A percentile compares a stretch with the other conserved stretches of the same genome.
Evolutionary conservation across 2,797 vertebrate genomes (phyloP).

Genomic region (Crocidura indochinensis): DNA sequence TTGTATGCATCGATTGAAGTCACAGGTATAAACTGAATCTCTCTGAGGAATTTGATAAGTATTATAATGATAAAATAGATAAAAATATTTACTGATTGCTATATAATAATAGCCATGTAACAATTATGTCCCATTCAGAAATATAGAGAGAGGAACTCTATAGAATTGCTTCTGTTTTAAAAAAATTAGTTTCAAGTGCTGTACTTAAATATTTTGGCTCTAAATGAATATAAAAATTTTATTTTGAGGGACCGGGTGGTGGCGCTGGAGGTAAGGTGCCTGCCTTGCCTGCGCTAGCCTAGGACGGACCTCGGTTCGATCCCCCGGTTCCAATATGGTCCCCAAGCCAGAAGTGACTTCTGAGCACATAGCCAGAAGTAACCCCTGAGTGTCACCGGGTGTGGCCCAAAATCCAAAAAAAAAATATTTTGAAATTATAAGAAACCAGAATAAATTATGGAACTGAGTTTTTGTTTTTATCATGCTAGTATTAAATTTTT

Average conservation of each 20-base stretch:
- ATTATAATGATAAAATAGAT: not conserved
- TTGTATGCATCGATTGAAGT: not conserved
- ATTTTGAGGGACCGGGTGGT: too few relatives aligned
- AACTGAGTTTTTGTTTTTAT: not conserved
- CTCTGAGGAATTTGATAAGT: not conserved
- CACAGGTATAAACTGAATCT: not conserved
- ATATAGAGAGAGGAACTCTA: not conserved
- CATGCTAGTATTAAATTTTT: not conserved
- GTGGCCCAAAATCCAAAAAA: too few relatives aligned
- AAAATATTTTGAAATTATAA: conserved; percentile 40
- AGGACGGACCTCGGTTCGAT: too few relatives aligned
- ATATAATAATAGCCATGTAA: not conserved
- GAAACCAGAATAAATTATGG: not conserved
- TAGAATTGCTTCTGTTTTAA: conserved; percentile 41
- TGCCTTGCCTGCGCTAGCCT: too few relatives aligned
- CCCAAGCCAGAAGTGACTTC: too few relatives aligned
- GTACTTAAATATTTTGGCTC: not conserved
- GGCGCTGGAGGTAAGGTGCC: too few relatives aligned
- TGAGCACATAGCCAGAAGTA: too few relatives aligned
- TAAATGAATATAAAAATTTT: not conserved
- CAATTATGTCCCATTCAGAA: conserved; percentile 4
- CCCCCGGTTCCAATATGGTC: too few relatives aligned
- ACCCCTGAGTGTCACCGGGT: too few relatives aligned
- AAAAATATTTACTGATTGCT: not conserved
- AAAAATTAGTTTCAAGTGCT: not conserved